Evolutionary conservation across 2,888 invertebrate species (phyloP).

Genomic region (Trachelus troglodyta): DNA sequence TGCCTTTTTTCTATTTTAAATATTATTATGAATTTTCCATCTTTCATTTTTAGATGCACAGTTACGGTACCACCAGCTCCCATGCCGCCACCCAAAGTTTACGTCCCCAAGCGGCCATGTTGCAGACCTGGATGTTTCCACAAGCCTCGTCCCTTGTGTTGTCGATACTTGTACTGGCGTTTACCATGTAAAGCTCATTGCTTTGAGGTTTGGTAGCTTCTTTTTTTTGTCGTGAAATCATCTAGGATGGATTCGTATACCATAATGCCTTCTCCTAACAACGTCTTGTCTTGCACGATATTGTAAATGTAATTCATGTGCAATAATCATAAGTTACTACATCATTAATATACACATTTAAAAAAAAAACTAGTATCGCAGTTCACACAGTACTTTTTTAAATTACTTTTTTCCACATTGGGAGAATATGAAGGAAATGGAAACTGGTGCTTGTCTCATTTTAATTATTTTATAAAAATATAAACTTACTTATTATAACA

Average conservation of each 20-base stretch:
- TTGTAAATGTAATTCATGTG: not conserved
- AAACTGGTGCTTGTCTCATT: not conserved
- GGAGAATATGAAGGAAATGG: not conserved
- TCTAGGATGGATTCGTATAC: too few relatives aligned
- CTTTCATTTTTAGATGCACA: conserved; percentile 23
- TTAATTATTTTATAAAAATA: not conserved
- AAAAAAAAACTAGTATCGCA: not conserved
- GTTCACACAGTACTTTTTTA: not conserved
- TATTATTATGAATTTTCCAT: not conserved
- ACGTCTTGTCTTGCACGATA: not conserved
- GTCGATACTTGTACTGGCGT: conserved; percentile 40
- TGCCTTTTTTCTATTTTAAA: not conserved
- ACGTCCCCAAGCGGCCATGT: conserved; percentile 38
- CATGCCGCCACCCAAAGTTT: conserved; percentile 24
- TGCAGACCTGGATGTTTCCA: conserved; percentile 42
- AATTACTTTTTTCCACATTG: not conserved
- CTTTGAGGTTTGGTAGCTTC: conserved; percentile 39
- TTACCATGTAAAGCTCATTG: conserved; percentile 50
- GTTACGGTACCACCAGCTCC: conserved; percentile 37
- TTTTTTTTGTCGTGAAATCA: too few relatives aligned
- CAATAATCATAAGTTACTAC: not conserved
- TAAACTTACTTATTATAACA: not conserved
- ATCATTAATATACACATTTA: not conserved
- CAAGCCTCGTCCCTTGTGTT: conserved; percentile 38
- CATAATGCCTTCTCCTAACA: not conserved